Evolutionary conservation across 2,888 invertebrate species (phyloP).

Genomic region (Molorchus minor): DNA sequence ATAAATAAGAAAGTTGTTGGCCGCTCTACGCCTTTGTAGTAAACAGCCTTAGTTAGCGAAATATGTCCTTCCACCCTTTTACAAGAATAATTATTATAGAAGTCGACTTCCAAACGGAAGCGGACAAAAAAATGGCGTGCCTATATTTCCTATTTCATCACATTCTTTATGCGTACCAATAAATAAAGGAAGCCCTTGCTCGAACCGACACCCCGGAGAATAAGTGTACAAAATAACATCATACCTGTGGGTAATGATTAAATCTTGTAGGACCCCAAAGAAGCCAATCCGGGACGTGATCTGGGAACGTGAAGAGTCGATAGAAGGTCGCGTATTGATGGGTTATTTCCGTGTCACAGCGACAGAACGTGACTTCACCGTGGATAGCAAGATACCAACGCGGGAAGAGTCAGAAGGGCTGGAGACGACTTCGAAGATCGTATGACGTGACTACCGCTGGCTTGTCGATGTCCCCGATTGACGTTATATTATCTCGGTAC

Average conservation of each 20-base stretch:
- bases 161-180: slow-evolving; percentile 14
- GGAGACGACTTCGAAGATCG: slow-evolving; percentile 4
- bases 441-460: slow-evolving; percentile 10
- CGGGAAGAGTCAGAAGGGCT: slow-evolving; percentile 2
- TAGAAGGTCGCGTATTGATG: slow-evolving; percentile 55
- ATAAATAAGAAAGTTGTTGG: too few relatives aligned
- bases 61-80: too few relatives aligned
- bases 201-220: slow-evolving; percentile 10
- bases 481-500: too few relatives aligned
- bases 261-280: slow-evolving; percentile 52
- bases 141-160: too few relatives aligned
- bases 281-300: slow-evolving; percentile 59
- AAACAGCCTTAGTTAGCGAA: too few relatives aligned
- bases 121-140: too few relatives aligned
- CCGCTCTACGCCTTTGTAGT: too few relatives aligned
- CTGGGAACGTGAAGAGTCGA: slow-evolving; percentile 55
- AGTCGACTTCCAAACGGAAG: too few relatives aligned
- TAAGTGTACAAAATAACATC: slow-evolving; percentile 39
- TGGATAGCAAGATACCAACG: slow-evolving; percentile 18
- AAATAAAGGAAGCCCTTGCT: slow-evolving; percentile 5
- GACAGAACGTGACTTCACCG: slow-evolving; percentile 43
- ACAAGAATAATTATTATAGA: too few relatives aligned
- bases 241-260: slow-evolving; percentile 51
- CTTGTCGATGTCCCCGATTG: too few relatives aligned
- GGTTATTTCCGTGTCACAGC: slow-evolving; percentile 56